These are phyloP conservation scores for Ecdyonurus torrentis DNA, from an alignment of 2,888 invertebrate genomes.

Conservation along the genomic window DNA sequence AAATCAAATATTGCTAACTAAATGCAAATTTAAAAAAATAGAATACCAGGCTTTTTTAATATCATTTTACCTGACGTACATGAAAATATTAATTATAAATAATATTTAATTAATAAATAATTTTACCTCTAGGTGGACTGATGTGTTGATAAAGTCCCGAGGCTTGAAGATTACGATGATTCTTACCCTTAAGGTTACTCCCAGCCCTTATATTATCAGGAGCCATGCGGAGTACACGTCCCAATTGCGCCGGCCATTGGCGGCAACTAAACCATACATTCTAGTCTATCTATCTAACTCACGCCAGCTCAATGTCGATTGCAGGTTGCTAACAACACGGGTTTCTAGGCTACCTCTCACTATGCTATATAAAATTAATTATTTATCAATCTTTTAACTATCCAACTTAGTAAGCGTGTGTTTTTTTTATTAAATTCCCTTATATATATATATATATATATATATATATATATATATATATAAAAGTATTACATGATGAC, in stretches of 20 bases:
- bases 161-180: slow-evolving; percentile 5
- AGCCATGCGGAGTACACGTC: background rate
- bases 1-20: too few species aligned
- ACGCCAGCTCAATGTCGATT: background rate
- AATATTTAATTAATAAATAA: background rate
- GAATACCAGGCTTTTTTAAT: too few species aligned
- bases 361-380: background rate
- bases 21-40: too few species aligned
- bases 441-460: too few species aligned
- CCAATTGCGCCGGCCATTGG: background rate
- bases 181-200: background rate
- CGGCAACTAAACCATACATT: too few species aligned
- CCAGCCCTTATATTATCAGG: background rate
- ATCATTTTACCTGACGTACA: background rate
- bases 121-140: slow-evolving; percentile 44
- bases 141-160: slow-evolving; percentile 44
- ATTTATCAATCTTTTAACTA: background rate
- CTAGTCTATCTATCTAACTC: too few species aligned
- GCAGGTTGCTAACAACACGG: slow-evolving; percentile 1
- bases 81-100: slow-evolving; percentile 5
- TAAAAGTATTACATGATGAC: too few species aligned
- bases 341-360: background rate
- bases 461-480: too few species aligned
- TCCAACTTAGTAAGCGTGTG: too few species aligned
- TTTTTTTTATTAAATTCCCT: too few species aligned